Evolutionary conservation across 1,140 invertebrate species (phyloP), one percentile per base, ranked within the genome.

Genomic region (Drosophila ananassae): DNA sequence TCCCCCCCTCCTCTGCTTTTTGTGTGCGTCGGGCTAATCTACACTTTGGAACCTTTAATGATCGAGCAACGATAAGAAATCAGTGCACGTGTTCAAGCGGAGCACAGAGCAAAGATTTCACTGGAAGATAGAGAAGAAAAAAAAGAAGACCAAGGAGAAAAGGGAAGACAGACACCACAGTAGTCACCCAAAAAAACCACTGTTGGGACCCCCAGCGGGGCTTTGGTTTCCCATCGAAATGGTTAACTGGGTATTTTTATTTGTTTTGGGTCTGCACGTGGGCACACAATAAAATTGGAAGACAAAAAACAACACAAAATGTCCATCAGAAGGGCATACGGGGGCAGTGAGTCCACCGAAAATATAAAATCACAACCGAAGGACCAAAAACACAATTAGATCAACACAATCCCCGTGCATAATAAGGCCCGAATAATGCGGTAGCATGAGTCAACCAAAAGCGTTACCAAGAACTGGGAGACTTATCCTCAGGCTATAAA

Each of bases 21-120:
- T 79, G 57, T 84, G 60, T 80, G 73, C 79, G 73, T 74, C 32
- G 61, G 53, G 77, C 83, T 87, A 76, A 85, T 89, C 74, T 87
- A 57, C 71, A 67, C 59, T 87, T 78, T 56, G 71, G 78, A 55
- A 82, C 83, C 82, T 53, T 85, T 57, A 85, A 71, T 82, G 81
- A 85, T 85, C 81, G 78, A 13, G 44, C 46, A 5, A 34, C 74
- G 82, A 85, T 85, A 85, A 89, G 78, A 79, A 85, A 85, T 85
- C 82, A 82, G 82, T 85, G 83, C 82, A 85, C 82, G 82, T 85
- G 82, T 87, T 89, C 83, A 75, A 47, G 64, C 61, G 57, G 57
- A 73, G 44, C 62, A 44, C 13, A 73, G 59, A 50, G 60, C 62
- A 51, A 77, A 77, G 64, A 81, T 80, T 84, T 84, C 76, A 30